Base-by-base conservation (phyloP, 2,797 vertebrate species). In the Telmatherina bonti region DNA sequence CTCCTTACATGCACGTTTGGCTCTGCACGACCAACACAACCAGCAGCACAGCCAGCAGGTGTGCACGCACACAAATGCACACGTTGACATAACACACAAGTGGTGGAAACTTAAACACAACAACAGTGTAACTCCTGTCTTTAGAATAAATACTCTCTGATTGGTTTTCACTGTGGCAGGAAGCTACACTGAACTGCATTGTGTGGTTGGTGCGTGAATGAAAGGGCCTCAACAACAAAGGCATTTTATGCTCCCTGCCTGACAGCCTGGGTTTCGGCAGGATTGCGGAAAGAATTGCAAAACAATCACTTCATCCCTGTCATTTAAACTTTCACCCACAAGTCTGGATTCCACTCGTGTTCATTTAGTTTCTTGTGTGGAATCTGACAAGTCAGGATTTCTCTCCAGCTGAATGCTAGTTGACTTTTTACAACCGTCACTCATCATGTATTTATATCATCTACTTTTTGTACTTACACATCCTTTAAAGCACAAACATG, bases 1-100 rank as follows among this genome's bases (percentile, higher is more conserved):
- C 41, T 88, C 90, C 43, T 82, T 95, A 70, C 80, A 92, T 12
- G 22, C 86, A 33, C 92, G 83, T 2, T 84, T 95, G 75, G 81
- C 91, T 65, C 66, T 87, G 41, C 92, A 92, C 0, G 92, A 94
- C 62, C 89, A 94, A 66, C 77, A 87, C 59, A 82, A 76, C 67
- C 86, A 87, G 68, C 86, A 89, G 53, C 91, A 92, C 57, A 89
- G 73, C 67, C 93, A 93, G 72, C 93, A 95, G 95, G 95, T 95
- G 43, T 7, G 24, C 15, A 36, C 7, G 35, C 41, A 22, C 22
- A 33, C 22, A 47, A 9, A 84, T 36, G 43, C 18, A 62, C 20
- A 54, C 45, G 67, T 8, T 60, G 4, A 24, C 33, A 22, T n/a
- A 11, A 60, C 29, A 43, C 1, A 29, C n/a, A 33, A 29, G 51